Conservation (phyloP, 2,113 vertebrate species). For the Carollia perspicillata region DNA sequence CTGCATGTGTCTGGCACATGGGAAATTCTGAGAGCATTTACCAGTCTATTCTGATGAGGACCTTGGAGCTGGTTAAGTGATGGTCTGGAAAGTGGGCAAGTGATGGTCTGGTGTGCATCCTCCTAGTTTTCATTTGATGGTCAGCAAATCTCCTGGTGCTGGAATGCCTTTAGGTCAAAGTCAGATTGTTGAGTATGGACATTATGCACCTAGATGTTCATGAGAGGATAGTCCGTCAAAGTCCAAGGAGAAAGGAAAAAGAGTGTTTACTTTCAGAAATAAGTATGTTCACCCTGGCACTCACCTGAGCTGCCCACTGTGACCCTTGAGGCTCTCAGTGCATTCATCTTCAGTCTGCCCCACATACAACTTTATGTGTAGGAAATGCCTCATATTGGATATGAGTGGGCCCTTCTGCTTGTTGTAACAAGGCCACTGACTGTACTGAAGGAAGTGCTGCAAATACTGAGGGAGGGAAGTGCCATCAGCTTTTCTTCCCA, state of each 20-base stretch:
- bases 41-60: background rate
- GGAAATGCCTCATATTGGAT: background rate
- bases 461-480: conserved; percentile 19
- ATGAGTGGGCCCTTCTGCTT: conserved; percentile 53
- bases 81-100: no score
- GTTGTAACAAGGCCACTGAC: conserved; percentile 41
- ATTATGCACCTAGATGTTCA: background rate
- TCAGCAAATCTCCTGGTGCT: no score
- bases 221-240: background rate
- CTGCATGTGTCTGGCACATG: background rate
- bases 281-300: background rate
- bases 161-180: background rate
- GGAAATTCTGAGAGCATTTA: background rate
- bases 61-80: no score
- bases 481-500: background rate
- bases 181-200: background rate
- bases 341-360: background rate
- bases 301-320: background rate
- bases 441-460: conserved; percentile 30
- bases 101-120: no score
- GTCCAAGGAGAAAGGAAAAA: background rate
- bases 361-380: conserved; percentile 1
- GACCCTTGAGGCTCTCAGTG: background rate
- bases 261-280: background rate
- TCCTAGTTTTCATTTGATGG: no score